Evolutionary conservation across 2,797 vertebrate species (phyloP), one percentile per base, ranked within the genome.

Genomic region (Brachyrhaphis roseni): DNA sequence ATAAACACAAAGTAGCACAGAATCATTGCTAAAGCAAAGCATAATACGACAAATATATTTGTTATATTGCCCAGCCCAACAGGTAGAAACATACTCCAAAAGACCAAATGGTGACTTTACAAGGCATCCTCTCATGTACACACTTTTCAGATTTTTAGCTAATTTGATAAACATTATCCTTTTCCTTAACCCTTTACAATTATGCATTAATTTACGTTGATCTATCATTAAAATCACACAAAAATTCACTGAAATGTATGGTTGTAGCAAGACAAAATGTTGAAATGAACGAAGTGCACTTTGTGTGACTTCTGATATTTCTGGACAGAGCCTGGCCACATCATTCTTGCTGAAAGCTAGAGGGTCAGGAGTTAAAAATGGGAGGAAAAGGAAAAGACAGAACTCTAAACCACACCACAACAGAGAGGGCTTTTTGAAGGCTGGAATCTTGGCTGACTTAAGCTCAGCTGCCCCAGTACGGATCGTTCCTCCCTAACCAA

Each of bases 401-500:
- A 87, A 79, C 41, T 28, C 64, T 57, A 70, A 89, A 91, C 91
- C 93, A 81, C 90, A 91, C 79, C 79, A 62, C 78, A 34, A 83
- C 78, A 77, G 59, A 83, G 81, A 57, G 15, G 74, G 72, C 68
- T 26, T 68, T 28, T 77, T 10, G 64, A n/a, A 75, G 78, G 75
- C 87, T 43, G 83, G 90, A 91, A 84, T 74, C 83, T 91, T 92
- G 90, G 91, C 91, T 72, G 85, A 83, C 79, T 78, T 64, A 13
- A 41, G 43, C 77, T 3, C 43, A 79, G 82, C 86, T 90, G 89
- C 87, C 78, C 80, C 53, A 4, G 82, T 18, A 13, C 75, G 74
- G 84, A 84, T 88, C 89, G 85, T 93, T 89, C 86, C 91, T 62
- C 87, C 81, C 87, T 75, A 80, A 89, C 90, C 88, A 87, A 76